Base-by-base conservation (phyloP, 2,113 vertebrate species). In the Corythoichthys haematopterus region DNA sequence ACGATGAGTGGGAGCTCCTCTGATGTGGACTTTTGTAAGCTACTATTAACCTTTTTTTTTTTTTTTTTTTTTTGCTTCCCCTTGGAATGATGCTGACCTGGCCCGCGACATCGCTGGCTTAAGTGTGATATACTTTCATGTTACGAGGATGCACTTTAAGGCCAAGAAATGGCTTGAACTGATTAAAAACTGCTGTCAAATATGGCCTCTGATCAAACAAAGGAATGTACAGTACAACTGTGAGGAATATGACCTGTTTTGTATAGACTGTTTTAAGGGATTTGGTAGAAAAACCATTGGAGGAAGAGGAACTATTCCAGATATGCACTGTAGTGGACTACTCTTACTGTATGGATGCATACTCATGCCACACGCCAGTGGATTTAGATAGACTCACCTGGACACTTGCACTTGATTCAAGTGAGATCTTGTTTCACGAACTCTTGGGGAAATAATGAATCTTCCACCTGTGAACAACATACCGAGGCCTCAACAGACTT, bases 1-100 rank as follows among this genome's bases (percentile, higher is more conserved):
- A 98, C 63, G 97, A 98, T 1, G 97, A 96, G 78, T 99, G 97
- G 97, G 97, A 98, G 83, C 94, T 99, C 64, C 95, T 98, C 88
- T 98, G 92, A 65, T 15, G 36, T n/a, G 15, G 7, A 60, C 6
- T 40, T n/a, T 14, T 57, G 55, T 57, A 36, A 36, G 5, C 35
- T 57, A 57, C 2, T 13, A 36, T 11, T 0, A 36, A 57, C 4
- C 40, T 8, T 43, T 43, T 28, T 28, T 28, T 2, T 52, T n/a
- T 20, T 52, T 55, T 55, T 52, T 52, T 52, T 51, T 7, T 2
- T 28, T 28, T 3, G 4, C 10, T 11, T 53, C 28, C 50, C 13
- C 50, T 1, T 33, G 51, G n/a, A 53, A 53, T 28, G 51, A 10
- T 1, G 7, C 51, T 53, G 52, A 28, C 2, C 51, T 53, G 51